A percentile compares a stretch with the other conserved stretches of the same genome.
Evolutionary conservation across 2,888 invertebrate genomes (phyloP).

Genomic region (Pseudoips prasinana): DNA sequence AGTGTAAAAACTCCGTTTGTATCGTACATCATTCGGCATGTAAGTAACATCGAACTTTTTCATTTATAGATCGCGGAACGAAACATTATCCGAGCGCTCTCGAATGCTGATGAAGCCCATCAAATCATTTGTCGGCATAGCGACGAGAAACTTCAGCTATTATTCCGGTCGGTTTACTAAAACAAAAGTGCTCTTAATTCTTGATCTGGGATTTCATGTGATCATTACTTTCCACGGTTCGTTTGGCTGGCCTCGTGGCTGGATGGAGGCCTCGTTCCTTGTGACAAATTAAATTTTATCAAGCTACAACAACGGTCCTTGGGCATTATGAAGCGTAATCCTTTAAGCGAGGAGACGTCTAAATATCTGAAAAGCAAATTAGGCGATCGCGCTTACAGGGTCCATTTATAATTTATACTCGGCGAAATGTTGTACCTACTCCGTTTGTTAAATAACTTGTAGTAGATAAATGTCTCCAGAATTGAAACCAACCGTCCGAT

Average conservation of each 20-base stretch:
- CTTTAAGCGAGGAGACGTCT: conserved; percentile 42
- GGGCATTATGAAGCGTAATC: conserved; percentile 50
- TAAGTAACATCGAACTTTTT: conserved; percentile 47
- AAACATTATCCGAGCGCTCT: conserved; percentile 62
- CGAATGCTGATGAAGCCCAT: conserved; percentile 65
- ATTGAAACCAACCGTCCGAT: conserved; percentile 9
- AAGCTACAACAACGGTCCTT: conserved; percentile 52
- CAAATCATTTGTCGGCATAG: conserved; percentile 73
- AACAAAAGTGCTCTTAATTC: conserved; percentile 73
- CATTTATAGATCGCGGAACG: conserved; percentile 45
- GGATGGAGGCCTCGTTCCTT: conserved; percentile 41
- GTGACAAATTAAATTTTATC: conserved; percentile 61
- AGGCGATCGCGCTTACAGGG: conserved; percentile 43
- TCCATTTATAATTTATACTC: conserved; percentile 45
- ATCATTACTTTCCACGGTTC: conserved; percentile 65
- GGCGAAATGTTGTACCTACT: conserved; percentile 29
- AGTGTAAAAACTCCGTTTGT: conserved; percentile 47
- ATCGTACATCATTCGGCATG: conserved; percentile 35
- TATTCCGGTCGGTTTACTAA: conserved; percentile 73
- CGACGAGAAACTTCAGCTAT: conserved; percentile 67
- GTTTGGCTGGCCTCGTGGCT: conserved; percentile 48
- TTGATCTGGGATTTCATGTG: conserved; percentile 71
- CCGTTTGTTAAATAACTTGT: conserved; percentile 28
- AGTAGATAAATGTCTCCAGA: conserved; percentile 22
- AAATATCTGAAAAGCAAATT: conserved; percentile 50